Evolutionary conservation across 2,113 vertebrate genomes (phyloP).

Genomic region (Dromiciops gliroides): DNA sequence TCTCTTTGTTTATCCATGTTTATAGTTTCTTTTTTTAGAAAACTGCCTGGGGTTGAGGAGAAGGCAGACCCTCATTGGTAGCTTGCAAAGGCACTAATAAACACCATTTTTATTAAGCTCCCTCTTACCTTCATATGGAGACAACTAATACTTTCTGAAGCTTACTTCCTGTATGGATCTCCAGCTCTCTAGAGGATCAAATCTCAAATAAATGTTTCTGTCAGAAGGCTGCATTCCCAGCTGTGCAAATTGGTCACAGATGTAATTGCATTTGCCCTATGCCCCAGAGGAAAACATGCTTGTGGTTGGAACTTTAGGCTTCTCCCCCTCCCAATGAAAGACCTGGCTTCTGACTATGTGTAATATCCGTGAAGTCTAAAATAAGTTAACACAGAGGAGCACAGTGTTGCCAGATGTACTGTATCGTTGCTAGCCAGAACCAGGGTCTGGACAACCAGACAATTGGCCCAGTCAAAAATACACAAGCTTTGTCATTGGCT

Average conservation of each 20-base stretch:
- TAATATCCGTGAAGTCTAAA: conserved; percentile 70
- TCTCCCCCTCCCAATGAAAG: conserved; percentile 54
- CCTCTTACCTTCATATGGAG: conserved; percentile 21
- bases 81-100: conserved; percentile 13
- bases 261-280: conserved; percentile 81
- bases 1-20: conserved; percentile 13
- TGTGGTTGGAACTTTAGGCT: conserved; percentile 54
- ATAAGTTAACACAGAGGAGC: conserved; percentile 60
- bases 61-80: background rate
- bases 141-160: conserved; percentile 45
- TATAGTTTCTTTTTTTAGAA: background rate
- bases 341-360: conserved; percentile 60
- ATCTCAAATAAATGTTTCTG: conserved; percentile 77
- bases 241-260: conserved; percentile 81
- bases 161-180: conserved; percentile 70
- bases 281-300: conserved; percentile 73
- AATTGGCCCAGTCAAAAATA: background rate
- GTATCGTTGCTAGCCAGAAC: conserved; percentile 62
- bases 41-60: background rate
- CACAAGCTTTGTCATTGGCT: background rate
- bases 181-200: conserved; percentile 67
- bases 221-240: conserved; percentile 75
- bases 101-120: background rate
- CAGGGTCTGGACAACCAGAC: background rate
- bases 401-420: conserved; percentile 48